Evolutionary conservation across 2,888 invertebrate species (phyloP), one percentile per base, ranked within the genome.

Genomic region (Agelastica alni): DNA sequence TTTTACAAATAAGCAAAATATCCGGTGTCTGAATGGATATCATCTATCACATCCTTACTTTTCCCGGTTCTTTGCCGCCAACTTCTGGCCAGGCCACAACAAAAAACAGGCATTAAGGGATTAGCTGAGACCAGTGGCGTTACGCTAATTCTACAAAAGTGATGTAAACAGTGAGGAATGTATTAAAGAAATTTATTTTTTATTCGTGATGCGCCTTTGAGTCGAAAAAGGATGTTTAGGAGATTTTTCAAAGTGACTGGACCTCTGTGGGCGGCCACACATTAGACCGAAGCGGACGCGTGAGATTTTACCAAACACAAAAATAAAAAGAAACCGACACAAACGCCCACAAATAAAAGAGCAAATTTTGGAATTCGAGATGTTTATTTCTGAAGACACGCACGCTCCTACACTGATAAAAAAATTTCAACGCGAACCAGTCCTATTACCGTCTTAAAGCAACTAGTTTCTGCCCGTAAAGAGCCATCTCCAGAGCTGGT

Each of bases 311-410:
- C 45, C 45, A n/a, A 31, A 28, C 12, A 45, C 18, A 39, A 47
- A 47, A 31, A 32, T 53, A 41, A 42, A 53, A 18, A 36, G 44
- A 48, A 41, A 16, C 46, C 36, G 45, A 30, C 52, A n/a, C n/a
- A 52, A 31, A 37, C 41, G 37, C 52, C 49, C 46, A 58, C 58
- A 58, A 58, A 58, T 51, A 49, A 45, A 43, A 47, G 44, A 58
- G 47, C 58, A 58, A 58, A 58, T 58, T 58, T 58, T 42, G 52
- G 52, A 58, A 55, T 54, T 52, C 46, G 49, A 58, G 55, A 47
- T 52, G 48, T 49, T 52, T 55, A 49, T 58, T 55, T 55, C 41
- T 58, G 53, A 47, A 51, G 45, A 43, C 52, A 53, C 43, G 57
- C 54, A 44, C 52, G 13, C 20, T 20, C 14, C 3, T 34, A 34